Base-by-base conservation (phyloP, 1,140 invertebrate species). In the Penaeus chinensis region DNA sequence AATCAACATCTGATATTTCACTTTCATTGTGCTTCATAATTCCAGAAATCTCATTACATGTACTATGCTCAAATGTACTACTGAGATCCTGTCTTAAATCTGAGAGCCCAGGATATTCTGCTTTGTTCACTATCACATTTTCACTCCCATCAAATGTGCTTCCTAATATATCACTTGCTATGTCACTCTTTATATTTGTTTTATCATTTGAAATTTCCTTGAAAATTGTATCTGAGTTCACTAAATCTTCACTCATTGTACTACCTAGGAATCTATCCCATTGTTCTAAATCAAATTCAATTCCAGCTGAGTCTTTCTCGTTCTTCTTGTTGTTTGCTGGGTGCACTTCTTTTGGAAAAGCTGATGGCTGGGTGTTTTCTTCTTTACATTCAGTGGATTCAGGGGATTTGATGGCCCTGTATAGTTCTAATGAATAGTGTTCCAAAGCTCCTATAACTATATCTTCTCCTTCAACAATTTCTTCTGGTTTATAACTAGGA, bases 371-470 rank as follows among this genome's bases (percentile, higher is more conserved):
- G 47, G 47, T 47, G 47, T 47, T 47, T 13, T 47, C 47, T 47
- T 47, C 47, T 47, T 47, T 47, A 47, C 47, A 47, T 47, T 47
- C 11, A 3, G 63, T 27, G 32, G 60, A 32, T 20, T 78, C 77
- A n/a, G 87, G 79, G 20, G 84, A 86, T 66, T 87, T 89, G 37
- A 85, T 80, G 32, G 84, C 80, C 69, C 71, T 86, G 61, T 86
- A 89, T 18, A 89, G 63, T 19, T 89, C 88, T 11, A 89, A 76
- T 2, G 88, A 89, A 83, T 79, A 87, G 71, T 89, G 84, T 10
- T 89, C 84, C 62, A 84, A 83, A 11, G 88, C 84, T 78, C 88
- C 88, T 20, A 89, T 89, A 47, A 89, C 84, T 22, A 89, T 22
- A 5, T 89, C 84, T 79, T 89, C 84, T n/a, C 88, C 88, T 54